Conservation (phyloP, 2,113 vertebrate species). For the Struthidea cinerea region DNA sequence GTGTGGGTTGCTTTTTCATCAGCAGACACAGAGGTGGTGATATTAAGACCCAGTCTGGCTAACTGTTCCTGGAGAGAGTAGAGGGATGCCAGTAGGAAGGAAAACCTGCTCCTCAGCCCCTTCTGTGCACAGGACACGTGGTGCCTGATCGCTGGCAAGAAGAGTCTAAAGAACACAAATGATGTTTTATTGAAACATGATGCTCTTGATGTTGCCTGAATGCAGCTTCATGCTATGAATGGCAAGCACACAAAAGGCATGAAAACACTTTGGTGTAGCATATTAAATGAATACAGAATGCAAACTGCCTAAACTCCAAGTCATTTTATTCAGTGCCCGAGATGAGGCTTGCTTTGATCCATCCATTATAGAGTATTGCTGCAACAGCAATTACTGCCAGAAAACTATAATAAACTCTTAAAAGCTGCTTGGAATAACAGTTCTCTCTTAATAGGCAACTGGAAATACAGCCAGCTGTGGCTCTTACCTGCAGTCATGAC, state of each 20-base stretch:
- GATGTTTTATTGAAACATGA: neutral
- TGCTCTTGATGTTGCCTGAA: neutral
- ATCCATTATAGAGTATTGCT: slow-evolving; percentile 18
- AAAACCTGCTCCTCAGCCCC: neutral
- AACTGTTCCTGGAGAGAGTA: neutral
- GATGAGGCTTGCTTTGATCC: slow-evolving; percentile 40
- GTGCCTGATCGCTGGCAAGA: neutral
- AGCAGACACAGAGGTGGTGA: neutral
- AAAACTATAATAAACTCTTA: slow-evolving; percentile 39
- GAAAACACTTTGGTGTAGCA: neutral
- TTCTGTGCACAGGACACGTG: neutral
- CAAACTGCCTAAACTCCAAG: slow-evolving; percentile 16
- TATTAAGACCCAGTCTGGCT: neutral
- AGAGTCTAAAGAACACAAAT: neutral
- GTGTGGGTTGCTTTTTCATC: neutral
- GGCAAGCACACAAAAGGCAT: neutral
- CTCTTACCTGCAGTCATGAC: slow-evolving; percentile 33
- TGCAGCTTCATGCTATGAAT: neutral
- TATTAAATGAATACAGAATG: slow-evolving; percentile 16
- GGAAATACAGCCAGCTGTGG: slow-evolving; percentile 28
- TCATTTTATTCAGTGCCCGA: neutral
- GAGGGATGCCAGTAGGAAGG: neutral
- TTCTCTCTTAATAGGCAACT: slow-evolving; percentile 19
- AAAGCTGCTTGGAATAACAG: slow-evolving; percentile 36
- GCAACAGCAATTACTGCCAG: slow-evolving; percentile 37